phyloP scores from a whole-genome alignment of 2,113 vertebrate species.

The Petroica traversi region DNA sequence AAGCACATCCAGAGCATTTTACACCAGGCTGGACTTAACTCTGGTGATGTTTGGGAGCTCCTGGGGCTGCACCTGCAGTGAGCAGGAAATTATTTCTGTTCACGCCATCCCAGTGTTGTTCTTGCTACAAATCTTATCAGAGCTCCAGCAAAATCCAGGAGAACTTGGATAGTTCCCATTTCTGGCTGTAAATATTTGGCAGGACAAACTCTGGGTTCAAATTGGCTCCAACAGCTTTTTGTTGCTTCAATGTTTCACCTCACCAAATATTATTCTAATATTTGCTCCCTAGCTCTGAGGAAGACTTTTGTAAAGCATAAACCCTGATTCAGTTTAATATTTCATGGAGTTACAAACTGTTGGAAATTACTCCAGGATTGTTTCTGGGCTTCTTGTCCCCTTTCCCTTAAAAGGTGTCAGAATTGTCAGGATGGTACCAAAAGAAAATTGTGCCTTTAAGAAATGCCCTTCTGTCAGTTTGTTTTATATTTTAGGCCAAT shows the following conservation, averaged over 20 bases:
- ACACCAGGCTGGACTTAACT: neutral
- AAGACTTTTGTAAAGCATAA: neutral
- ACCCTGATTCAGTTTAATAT: neutral
- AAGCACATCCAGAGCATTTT: neutral
- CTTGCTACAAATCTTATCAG: neutral
- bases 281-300: neutral
- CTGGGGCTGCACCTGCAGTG: neutral
- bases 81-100: neutral
- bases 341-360: neutral
- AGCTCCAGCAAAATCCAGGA: neutral
- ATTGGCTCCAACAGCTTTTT: neutral
- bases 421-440: neutral
- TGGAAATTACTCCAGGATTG: neutral
- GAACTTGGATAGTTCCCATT: neutral
- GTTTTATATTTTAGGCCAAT: constrained; percentile 28
- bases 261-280: neutral
- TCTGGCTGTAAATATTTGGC: neutral
- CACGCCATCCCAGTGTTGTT: neutral
- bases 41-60: neutral
- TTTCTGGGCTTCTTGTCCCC: neutral
- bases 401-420: neutral
- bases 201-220: neutral
- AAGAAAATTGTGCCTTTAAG: constrained; percentile 13
- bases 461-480: constrained; percentile 16
- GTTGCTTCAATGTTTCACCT: neutral